A percentile compares a stretch with the other conserved stretches of the same genome.
Conservation (phyloP, 2,888 invertebrate genomes). For the Parnassius glacialis region DNA sequence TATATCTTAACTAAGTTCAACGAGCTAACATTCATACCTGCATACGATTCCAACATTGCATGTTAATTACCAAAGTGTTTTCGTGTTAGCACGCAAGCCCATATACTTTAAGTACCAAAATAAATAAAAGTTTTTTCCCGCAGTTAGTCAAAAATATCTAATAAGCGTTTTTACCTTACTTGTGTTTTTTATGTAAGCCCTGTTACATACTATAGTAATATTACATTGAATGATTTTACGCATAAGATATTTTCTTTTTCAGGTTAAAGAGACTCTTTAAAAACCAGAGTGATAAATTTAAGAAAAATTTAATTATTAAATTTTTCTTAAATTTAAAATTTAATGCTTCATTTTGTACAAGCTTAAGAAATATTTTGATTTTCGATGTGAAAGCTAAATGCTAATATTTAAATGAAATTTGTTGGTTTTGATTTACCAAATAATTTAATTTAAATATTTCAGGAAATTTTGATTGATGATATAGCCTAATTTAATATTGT, state of each 20-base stretch:
- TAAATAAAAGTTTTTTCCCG: conserved; percentile 22
- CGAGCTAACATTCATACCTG: conserved; percentile 25
- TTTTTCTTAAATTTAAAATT: too few species aligned
- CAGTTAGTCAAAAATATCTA: conserved; percentile 10
- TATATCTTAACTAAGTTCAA: conserved; percentile 7
- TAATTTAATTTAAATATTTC: too few species aligned
- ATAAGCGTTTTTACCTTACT: conserved; percentile 9
- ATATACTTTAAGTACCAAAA: conserved; percentile 18
- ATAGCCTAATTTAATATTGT: too few species aligned
- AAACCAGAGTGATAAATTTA: neutral
- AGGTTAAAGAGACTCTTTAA: neutral
- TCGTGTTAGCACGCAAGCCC: conserved; percentile 29
- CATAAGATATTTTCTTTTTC: neutral
- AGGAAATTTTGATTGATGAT: too few species aligned
- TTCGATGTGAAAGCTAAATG: too few species aligned
- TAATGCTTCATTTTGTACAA: too few species aligned
- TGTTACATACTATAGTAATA: neutral
- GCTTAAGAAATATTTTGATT: too few species aligned
- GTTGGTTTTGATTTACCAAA: too few species aligned
- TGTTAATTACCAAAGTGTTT: conserved; percentile 29
- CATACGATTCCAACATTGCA: conserved; percentile 26
- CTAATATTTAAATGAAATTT: too few species aligned
- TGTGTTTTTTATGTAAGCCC: neutral
- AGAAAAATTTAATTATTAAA: neutral
- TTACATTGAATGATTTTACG: neutral